Evolutionary conservation across 2,888 invertebrate species (phyloP), one percentile per base, ranked within the genome.

Genomic region (Protula sp.): DNA sequence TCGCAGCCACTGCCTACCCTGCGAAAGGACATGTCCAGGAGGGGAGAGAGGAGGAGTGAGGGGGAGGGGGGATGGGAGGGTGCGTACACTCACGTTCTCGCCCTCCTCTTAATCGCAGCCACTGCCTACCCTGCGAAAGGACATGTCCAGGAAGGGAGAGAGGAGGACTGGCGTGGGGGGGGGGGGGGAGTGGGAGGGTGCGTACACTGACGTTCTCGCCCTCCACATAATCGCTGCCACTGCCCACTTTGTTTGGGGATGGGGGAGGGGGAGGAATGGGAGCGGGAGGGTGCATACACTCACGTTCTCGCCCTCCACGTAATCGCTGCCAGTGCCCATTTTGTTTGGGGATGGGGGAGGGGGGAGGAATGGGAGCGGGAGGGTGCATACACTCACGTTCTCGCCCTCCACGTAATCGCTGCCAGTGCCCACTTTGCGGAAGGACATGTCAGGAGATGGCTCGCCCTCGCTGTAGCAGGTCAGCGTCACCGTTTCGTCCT

Each of bases 381-480:
- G n/a, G n/a, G n/a, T n/a, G n/a, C n/a, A n/a, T n/a, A 19, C 27
- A 50, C 67, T 60, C 51, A 65, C 64, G 47, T 63, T 63, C 14
- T 55, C 48, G 24, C 63, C 64, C 2, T 48, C 54, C 24, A 51
- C 50, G 52, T 60, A 69, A 9, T 58, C 51, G 9, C 38, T 30
- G n/a, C 59, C 38, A 1, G 47, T 57, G 22, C 63, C 64, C 14
- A 62, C 57, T 45, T 60, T 65, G 9, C 61, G 54, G 68, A 71
- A 72, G n/a, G 60, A 62, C 14, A 71, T 57, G 2, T 22, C 56
- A 19, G 71, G 68, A 0, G 54, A 47, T 1, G 73, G 73, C 47
- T 71, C 67, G 28, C 70, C 73, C 1, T 53, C 53, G 14, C 68
- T 60, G 9, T 55, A 31, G 60, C 73, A 73, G 9, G 54, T 59